Evolutionary conservation across 2,888 invertebrate genomes (phyloP).

Genomic region (Teleogryllus oceanicus): DNA sequence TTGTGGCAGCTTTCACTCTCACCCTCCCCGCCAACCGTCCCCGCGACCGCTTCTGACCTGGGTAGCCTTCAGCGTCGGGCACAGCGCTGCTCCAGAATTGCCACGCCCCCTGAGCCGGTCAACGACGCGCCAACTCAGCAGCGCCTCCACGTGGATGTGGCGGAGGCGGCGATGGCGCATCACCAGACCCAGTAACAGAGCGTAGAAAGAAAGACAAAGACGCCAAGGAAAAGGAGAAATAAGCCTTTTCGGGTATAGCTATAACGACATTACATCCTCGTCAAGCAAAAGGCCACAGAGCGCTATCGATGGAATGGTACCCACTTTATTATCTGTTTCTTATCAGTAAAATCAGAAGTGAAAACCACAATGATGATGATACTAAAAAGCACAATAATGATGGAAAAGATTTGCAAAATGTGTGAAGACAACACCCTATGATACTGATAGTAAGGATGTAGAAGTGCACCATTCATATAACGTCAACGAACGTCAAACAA

Average conservation of each 20-base stretch:
- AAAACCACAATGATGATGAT: too few species aligned
- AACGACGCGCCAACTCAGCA: neutral
- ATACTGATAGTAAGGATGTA: too few species aligned
- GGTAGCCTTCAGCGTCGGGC: neutral
- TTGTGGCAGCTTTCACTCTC: too few species aligned
- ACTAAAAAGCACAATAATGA: too few species aligned
- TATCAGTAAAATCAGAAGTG: too few species aligned
- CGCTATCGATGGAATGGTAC: neutral
- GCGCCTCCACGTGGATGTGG: neutral
- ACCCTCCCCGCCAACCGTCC: neutral
- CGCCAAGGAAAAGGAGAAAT: neutral
- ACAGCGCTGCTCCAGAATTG: neutral
- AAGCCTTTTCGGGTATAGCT: neutral
- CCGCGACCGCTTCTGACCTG: neutral
- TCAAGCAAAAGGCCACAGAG: neutral
- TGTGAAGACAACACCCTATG: too few species aligned
- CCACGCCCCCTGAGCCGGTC: neutral
- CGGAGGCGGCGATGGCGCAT: neutral
- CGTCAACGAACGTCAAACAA: too few species aligned
- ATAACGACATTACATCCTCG: neutral
- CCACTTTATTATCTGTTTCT: too few species aligned
- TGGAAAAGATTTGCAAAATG: too few species aligned
- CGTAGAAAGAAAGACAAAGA: neutral
- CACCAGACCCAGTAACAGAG: too few species aligned
- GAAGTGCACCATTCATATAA: too few species aligned